Percentiles rank a stretch among this genome's conserved stretches.
Conservation (phyloP, 2,797 vertebrate genomes). For the Protonibea diacanthus region DNA sequence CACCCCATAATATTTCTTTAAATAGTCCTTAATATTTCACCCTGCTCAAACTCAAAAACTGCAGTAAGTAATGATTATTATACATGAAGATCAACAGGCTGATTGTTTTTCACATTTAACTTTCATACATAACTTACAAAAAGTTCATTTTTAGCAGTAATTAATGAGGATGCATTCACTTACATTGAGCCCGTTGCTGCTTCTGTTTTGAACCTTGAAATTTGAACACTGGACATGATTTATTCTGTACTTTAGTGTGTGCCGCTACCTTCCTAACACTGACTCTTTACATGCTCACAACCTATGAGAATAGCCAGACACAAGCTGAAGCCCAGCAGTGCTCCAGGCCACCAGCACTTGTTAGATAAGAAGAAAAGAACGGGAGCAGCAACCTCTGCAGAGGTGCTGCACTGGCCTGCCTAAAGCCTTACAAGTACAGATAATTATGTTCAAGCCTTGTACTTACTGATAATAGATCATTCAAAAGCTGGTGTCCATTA, state of each 20-base stretch:
- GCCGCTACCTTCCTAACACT: slow-evolving; percentile 12
- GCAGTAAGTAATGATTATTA: background rate
- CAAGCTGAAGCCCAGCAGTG: slow-evolving; percentile 26
- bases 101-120: background rate
- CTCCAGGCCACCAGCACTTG: slow-evolving; percentile 48
- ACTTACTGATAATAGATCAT: slow-evolving; percentile 33
- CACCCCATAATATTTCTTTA: no score
- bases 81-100: background rate
- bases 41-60: background rate
- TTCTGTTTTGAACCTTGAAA: background rate
- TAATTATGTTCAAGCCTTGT: slow-evolving; percentile 12
- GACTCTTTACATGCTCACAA: slow-evolving; percentile 31
- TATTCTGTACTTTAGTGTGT: background rate
- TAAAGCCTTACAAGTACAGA: slow-evolving; percentile 26
- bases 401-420: slow-evolving; percentile 20
- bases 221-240: no score
- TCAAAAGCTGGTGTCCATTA: slow-evolving; percentile 54
- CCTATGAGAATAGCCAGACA: slow-evolving; percentile 53
- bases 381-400: slow-evolving; percentile 40
- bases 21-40: background rate
- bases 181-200: background rate
- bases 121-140: background rate
- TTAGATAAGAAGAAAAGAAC: slow-evolving; percentile 66
- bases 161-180: slow-evolving; percentile 1
- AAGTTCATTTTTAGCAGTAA: background rate